Evolutionary conservation across 2,888 invertebrate genomes (phyloP).

Genomic region (Thymelicus lineola): DNA sequence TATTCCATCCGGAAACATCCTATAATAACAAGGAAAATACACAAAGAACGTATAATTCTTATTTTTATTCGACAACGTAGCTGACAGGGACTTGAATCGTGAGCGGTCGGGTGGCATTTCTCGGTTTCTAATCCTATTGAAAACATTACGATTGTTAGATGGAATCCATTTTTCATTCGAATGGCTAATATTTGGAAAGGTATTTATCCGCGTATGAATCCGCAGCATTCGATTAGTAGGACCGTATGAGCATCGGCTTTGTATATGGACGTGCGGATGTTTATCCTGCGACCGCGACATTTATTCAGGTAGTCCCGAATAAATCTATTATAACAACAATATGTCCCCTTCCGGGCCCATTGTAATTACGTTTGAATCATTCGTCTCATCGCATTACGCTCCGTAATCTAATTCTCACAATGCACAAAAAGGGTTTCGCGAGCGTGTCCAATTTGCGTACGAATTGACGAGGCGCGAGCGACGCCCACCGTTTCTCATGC

Average conservation of each 20-base stretch:
- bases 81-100: conserved; percentile 60
- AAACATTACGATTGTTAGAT: conserved; percentile 67
- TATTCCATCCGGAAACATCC: conserved; percentile 61
- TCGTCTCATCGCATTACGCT: conserved; percentile 63
- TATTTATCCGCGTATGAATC: conserved; percentile 77
- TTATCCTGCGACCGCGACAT: conserved; percentile 75
- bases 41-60: conserved; percentile 67
- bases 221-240: conserved; percentile 72
- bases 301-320: conserved; percentile 78
- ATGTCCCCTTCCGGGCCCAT: conserved; percentile 57
- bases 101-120: conserved; percentile 72
- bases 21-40: conserved; percentile 58
- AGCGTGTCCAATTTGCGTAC: conserved; percentile 68
- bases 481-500: conserved; percentile 61
- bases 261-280: conserved; percentile 72
- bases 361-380: conserved; percentile 61
- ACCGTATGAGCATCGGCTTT: conserved; percentile 62
- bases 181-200: conserved; percentile 84
- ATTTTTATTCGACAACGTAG: conserved; percentile 58
- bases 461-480: conserved; percentile 60
- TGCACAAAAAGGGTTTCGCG: conserved; percentile 56
- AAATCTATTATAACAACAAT: conserved; percentile 77
- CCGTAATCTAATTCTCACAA: conserved; percentile 54
- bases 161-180: conserved; percentile 79
- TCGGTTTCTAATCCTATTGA: conserved; percentile 81